Evolutionary conservation across 2,888 invertebrate genomes (phyloP).

Genomic region (Andrena bucephala): DNA sequence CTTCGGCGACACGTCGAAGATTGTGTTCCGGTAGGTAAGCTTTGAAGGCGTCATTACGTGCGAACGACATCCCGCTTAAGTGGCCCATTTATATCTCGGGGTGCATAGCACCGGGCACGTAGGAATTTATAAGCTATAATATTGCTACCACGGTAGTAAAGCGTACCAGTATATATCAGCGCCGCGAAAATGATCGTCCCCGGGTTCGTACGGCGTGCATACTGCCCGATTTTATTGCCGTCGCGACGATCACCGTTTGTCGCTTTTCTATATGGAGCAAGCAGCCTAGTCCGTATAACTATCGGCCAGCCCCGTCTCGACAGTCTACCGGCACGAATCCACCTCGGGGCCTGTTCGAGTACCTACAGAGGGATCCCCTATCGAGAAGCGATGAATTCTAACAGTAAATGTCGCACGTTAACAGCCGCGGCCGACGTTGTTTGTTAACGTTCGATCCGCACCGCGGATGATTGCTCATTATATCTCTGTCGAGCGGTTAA

Average conservation of each 20-base stretch:
- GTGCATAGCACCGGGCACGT: slow-evolving; percentile 68
- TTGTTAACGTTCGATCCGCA: slow-evolving; percentile 25
- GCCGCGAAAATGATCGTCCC: slow-evolving; percentile 77
- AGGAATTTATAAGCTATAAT: slow-evolving; percentile 83
- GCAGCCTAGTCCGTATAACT: slow-evolving; percentile 56
- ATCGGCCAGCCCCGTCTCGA: slow-evolving; percentile 38
- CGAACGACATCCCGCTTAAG: slow-evolving; percentile 78
- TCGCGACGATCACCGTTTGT: slow-evolving; percentile 61
- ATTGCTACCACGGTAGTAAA: slow-evolving; percentile 81
- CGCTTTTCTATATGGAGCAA: slow-evolving; percentile 67
- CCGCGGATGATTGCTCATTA: slow-evolving; percentile 44
- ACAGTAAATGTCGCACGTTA: slow-evolving; percentile 46
- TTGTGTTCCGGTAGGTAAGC: slow-evolving; percentile 73
- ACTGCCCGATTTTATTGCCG: slow-evolving; percentile 74
- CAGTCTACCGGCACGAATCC: slow-evolving; percentile 26
- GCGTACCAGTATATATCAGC: slow-evolving; percentile 77
- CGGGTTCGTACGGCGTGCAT: slow-evolving; percentile 62
- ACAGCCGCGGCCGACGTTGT: slow-evolving; percentile 33
- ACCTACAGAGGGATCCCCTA: slow-evolving; percentile 30
- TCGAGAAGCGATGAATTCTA: slow-evolving; percentile 57
- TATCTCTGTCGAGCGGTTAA: neutral
- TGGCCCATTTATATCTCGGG: slow-evolving; percentile 76
- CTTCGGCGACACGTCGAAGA: slow-evolving; percentile 58
- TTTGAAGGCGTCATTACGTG: slow-evolving; percentile 78
- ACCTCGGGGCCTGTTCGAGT: slow-evolving; percentile 42